Conservation (phyloP, 2,888 invertebrate species). For the Germaria angustata region DNA sequence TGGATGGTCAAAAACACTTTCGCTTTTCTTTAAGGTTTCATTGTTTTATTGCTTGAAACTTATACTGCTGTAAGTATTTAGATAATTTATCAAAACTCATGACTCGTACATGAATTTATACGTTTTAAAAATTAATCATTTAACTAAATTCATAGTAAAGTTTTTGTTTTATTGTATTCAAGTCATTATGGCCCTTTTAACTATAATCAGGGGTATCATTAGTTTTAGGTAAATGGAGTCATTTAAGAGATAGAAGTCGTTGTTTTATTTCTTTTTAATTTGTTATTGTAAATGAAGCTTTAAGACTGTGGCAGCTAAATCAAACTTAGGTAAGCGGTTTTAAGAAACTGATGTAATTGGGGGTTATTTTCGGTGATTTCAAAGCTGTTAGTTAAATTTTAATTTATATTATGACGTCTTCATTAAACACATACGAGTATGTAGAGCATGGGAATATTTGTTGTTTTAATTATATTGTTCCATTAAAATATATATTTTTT, state of each 20-base stretch:
- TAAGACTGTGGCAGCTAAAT: background rate
- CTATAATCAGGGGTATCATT: constrained; percentile 33
- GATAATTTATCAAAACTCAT: constrained; percentile 34
- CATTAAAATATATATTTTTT: no score
- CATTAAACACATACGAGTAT: constrained; percentile 1
- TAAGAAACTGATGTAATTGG: constrained; percentile 20
- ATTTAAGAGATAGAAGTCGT: constrained; percentile 41
- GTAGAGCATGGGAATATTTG: constrained; percentile 12
- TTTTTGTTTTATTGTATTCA: constrained; percentile 11
- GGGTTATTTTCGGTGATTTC: constrained; percentile 33
- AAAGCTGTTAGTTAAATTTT: constrained; percentile 32
- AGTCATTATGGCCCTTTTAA: constrained; percentile 4
- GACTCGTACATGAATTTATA: background rate
- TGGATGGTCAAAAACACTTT: constrained; percentile 65
- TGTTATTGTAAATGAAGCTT: background rate
- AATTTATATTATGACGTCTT: constrained; percentile 24
- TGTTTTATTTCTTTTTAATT: constrained; percentile 31
- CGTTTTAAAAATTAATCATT: constrained; percentile 33
- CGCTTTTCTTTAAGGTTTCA: constrained; percentile 61
- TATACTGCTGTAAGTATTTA: background rate
- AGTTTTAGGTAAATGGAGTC: constrained; percentile 58
- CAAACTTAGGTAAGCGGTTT: constrained; percentile 21
- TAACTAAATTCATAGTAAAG: constrained; percentile 17
- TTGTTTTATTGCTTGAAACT: constrained; percentile 19
- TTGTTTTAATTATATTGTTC: no score